phyloP scores from a whole-genome alignment of 2,797 vertebrate genomes.

The Numenius phaeopus region DNA sequence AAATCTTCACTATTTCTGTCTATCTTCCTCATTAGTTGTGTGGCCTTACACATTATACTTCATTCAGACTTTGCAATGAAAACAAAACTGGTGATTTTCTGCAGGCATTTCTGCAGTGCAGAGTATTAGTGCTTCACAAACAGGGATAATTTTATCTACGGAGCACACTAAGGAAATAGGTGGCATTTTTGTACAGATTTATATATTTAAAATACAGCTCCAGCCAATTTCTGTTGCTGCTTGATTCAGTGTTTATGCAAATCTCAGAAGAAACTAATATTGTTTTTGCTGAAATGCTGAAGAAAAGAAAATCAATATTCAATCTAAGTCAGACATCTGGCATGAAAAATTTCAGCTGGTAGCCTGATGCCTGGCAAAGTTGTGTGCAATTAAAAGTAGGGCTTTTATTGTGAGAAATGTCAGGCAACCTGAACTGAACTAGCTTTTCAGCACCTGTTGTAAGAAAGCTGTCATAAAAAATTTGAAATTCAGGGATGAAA shows the following conservation, averaged over 20 bases:
- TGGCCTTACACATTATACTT: background rate
- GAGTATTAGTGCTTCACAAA: background rate
- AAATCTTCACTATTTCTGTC: background rate
- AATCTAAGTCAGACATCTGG: slow-evolving; percentile 25
- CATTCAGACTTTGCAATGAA: background rate
- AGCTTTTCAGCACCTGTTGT: background rate
- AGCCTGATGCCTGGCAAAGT: background rate
- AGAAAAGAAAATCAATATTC: slow-evolving; percentile 49
- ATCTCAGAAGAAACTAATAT: background rate
- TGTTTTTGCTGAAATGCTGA: background rate
- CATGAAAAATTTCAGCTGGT: slow-evolving; percentile 28
- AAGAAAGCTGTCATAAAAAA: background rate
- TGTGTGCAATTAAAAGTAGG: background rate
- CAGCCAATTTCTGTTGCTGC: background rate
- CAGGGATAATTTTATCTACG: background rate
- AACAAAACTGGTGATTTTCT: background rate
- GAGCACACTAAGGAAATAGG: background rate
- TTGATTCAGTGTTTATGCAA: background rate
- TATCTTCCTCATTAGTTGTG: background rate
- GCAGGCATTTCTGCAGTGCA: background rate
- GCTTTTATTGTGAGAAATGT: background rate
- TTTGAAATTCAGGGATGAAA: background rate
- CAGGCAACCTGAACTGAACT: background rate
- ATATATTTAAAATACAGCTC: background rate
- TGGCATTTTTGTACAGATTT: background rate